These are phyloP conservation scores for Macropus fuliginosus DNA, from an alignment of 2,797 vertebrate species.

Conservation along the genomic window DNA sequence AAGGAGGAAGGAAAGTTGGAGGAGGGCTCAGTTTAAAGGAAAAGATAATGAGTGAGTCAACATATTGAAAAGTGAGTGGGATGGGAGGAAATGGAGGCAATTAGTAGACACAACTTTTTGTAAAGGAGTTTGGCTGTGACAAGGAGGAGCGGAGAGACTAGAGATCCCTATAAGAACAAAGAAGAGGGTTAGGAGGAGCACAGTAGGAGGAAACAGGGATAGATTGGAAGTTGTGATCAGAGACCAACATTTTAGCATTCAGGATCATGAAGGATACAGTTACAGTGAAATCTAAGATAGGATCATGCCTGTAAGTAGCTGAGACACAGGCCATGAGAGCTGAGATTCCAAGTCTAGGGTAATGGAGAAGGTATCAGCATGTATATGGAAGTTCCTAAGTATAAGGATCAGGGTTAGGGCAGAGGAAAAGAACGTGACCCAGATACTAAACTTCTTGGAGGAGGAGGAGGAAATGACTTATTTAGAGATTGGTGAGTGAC, in stretches of 20 bases:
- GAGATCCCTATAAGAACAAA: neutral
- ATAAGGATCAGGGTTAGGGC: neutral
- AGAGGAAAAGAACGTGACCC: neutral
- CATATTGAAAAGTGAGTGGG: neutral
- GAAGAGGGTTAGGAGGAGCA: neutral
- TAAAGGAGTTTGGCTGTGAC: neutral
- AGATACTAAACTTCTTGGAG: neutral
- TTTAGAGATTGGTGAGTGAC: neutral
- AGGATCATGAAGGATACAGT: neutral
- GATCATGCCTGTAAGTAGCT: neutral
- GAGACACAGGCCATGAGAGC: neutral
- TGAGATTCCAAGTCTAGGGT: neutral
- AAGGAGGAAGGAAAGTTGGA: neutral
- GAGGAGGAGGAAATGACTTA: neutral
- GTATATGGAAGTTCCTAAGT: neutral
- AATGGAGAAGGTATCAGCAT: neutral
- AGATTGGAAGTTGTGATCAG: neutral
- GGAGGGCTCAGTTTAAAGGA: neutral
- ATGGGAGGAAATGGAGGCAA: neutral
- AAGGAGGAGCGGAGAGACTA: neutral
- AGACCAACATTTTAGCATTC: neutral
- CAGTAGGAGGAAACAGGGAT: neutral
- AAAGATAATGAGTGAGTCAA: neutral
- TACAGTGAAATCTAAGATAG: neutral
- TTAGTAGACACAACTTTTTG: neutral